Base-by-base conservation (phyloP, 2,113 vertebrate genomes). In the Mesoclemmys tuberculata region DNA sequence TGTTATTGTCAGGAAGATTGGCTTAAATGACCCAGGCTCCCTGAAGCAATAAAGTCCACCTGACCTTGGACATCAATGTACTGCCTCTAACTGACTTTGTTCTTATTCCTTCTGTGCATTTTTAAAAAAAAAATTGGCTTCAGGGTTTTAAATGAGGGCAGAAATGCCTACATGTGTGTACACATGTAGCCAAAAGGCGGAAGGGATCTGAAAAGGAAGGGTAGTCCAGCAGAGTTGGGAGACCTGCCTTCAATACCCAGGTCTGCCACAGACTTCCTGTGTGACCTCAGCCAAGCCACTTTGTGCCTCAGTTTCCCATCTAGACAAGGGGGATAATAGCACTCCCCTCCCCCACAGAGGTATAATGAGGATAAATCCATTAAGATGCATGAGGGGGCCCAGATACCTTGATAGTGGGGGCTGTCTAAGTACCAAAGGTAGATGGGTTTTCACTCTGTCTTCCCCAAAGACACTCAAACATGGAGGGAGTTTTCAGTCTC, bases 181-280 rank as follows among this genome's bases (percentile, higher is more conserved):
- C 18, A 19, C 14, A 21, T 8, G 21, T 11, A 77, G 3, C 27
- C 79, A 26, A 48, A 56, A 80, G 58, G 8, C 41, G 75, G 49
- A 35, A 84, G 64, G 80, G n/a, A 51, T 58, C 41, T 0, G 64
- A 71, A n/a, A 71, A 44, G 27, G 46, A 27, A 56, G 58, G 48
- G 44, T 88, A 29, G 1, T 52, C 4, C 7, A 10, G 52, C 10
- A 2, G 27, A 35, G 8, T 58, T 38, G 1, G 0, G 11, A 49
- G 35, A 18, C 12, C 0, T 2, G 44, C 8, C 52, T 1, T 0
- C 2, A 54, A 52, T 24, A 77, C n/a, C 8, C 3, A 24, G 16
- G 48, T 10, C 77, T 80, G 51, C 51, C 91, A 29, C 64, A 84
- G 55, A 0, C 27, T 84, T 26, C 6, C 48, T 35, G 54, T 52